Evolutionary conservation across 2,113 vertebrate species (phyloP).

Genomic region (Bos indicus): DNA sequence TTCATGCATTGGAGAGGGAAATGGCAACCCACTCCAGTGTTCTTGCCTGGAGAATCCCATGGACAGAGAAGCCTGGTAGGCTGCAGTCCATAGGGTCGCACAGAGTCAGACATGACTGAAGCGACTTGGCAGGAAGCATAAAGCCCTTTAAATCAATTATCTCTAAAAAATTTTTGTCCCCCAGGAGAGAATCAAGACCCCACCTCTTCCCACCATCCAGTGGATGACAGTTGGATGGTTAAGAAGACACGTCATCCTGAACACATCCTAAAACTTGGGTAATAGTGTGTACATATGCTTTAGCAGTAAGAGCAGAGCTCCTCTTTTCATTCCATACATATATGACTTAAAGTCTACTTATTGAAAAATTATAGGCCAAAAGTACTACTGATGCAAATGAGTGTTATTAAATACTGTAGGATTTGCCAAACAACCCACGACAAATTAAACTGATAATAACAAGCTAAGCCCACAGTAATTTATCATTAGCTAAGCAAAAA

Average conservation of each 20-base stretch:
- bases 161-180: not conserved
- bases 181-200: not conserved
- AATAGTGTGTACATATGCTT: not conserved
- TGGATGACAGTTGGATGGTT: not conserved
- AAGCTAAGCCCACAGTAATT: constrained; percentile 4
- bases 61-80: no score
- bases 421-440: constrained; percentile 38
- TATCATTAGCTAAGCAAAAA: constrained; percentile 23
- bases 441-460: constrained; percentile 28
- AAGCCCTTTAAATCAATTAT: not conserved
- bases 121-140: no score
- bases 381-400: constrained; percentile 13
- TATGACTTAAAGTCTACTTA: constrained; percentile 38
- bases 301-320: not conserved
- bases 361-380: constrained; percentile 48
- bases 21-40: no score
- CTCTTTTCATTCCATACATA: not conserved
- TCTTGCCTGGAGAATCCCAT: no score
- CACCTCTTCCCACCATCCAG: not conserved
- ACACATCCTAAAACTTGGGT: not conserved
- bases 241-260: not conserved
- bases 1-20: no score
- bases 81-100: no score
- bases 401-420: constrained; percentile 40
- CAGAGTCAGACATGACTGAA: no score